Percentiles rank a stretch among this genome's conserved stretches.
These are phyloP conservation scores for Bombus sibiricus DNA, from an alignment of 1,140 invertebrate genomes.

Conservation along the genomic window DNA sequence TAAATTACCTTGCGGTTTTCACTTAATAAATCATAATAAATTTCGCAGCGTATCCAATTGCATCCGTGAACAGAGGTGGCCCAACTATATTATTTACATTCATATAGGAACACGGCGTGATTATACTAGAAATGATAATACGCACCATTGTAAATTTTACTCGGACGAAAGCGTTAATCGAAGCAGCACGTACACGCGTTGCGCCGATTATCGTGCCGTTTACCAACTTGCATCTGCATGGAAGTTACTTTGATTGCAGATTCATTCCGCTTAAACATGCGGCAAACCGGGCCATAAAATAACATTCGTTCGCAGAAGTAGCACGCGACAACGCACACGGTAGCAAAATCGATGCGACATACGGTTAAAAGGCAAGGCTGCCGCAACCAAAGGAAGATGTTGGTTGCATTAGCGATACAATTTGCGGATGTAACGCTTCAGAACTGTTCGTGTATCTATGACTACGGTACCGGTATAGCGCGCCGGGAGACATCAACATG, in stretches of 20 bases:
- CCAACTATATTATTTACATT: constrained; percentile 43
- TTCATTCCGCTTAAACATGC: constrained; percentile 32
- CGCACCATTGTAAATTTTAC: constrained; percentile 38
- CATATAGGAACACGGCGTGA: constrained; percentile 33
- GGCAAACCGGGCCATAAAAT: constrained; percentile 24
- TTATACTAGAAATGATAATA: constrained; percentile 57
- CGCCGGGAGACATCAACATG: constrained; percentile 30
- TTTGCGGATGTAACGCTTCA: constrained; percentile 16
- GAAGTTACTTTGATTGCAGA: constrained; percentile 42
- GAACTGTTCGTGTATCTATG: constrained; percentile 21
- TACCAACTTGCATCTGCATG: constrained; percentile 35
- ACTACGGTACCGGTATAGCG: constrained; percentile 23
- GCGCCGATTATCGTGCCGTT: constrained; percentile 34
- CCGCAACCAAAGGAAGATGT: constrained; percentile 22
- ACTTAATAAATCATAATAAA: constrained; percentile 55
- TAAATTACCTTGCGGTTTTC: constrained; percentile 25
- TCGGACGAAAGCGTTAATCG: constrained; percentile 36
- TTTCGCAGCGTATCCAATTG: constrained; percentile 16
- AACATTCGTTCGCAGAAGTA: constrained; percentile 22
- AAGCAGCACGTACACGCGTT: constrained; percentile 29
- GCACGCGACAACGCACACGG: neutral
- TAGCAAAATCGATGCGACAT: constrained; percentile 43
- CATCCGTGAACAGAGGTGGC: constrained; percentile 9
- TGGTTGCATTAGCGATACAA: constrained; percentile 34
- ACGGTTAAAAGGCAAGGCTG: constrained; percentile 45